Conservation (phyloP, 2,797 vertebrate species). For the Clarias fuscus region DNA sequence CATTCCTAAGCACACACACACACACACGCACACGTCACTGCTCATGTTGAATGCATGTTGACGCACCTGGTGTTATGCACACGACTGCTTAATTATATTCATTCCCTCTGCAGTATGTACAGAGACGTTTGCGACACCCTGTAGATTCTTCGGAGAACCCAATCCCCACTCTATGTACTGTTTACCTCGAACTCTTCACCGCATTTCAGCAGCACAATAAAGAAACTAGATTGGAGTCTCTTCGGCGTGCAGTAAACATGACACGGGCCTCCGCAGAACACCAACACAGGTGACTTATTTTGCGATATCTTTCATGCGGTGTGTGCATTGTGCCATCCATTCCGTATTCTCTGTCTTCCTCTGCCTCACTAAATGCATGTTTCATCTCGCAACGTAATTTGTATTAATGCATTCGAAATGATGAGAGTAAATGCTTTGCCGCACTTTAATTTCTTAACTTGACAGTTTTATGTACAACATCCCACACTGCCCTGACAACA, state of each 20-base stretch:
- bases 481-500: slow-evolving; percentile 62
- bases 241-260: not conserved
- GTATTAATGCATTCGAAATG: slow-evolving; percentile 59
- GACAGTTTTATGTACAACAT: slow-evolving; percentile 70
- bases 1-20: too few relatives aligned
- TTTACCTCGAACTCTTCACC: not conserved
- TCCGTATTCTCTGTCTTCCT: not conserved
- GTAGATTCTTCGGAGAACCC: not conserved
- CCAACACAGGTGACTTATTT: slow-evolving; percentile 15
- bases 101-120: too few relatives aligned
- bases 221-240: slow-evolving; percentile 3
- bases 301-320: not conserved
- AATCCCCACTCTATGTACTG: not conserved
- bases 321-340: not conserved
- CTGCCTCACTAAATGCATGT: slow-evolving; percentile 31
- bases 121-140: too few relatives aligned
- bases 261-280: slow-evolving; percentile 9
- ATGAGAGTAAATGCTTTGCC: slow-evolving; percentile 69
- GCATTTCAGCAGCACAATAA: not conserved
- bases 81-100: too few relatives aligned
- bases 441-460: slow-evolving; percentile 75
- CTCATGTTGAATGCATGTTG: too few relatives aligned
- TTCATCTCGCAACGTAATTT: slow-evolving; percentile 54
- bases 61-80: too few relatives aligned
- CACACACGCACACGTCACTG: too few relatives aligned